Percentiles rank a stretch among this genome's conserved stretches.
Evolutionary conservation across 2,113 vertebrate species (phyloP).

Genomic region (Meriones unguiculatus): DNA sequence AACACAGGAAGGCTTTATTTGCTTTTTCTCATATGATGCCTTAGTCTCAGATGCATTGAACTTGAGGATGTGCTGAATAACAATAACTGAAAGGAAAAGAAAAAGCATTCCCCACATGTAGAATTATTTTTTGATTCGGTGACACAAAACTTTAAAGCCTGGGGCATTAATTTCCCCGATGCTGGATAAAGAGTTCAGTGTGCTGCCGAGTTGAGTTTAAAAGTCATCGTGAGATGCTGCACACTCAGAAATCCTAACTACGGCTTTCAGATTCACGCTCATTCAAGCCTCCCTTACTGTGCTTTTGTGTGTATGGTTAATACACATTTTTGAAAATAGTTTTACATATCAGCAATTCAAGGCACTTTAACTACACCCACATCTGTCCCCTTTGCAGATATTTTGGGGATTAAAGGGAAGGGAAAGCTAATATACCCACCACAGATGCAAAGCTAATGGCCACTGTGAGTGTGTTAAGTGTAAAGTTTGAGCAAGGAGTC

Average conservation of each 20-base stretch:
- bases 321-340: slow-evolving; percentile 61
- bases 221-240: slow-evolving; percentile 2
- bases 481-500: not conserved
- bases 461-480: not conserved
- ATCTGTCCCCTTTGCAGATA: slow-evolving; percentile 67
- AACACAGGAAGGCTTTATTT: not conserved
- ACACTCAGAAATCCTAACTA: slow-evolving; percentile 8
- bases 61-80: slow-evolving; percentile 51
- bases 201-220: not conserved
- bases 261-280: not conserved
- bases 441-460: slow-evolving; percentile 41
- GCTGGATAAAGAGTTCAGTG: slow-evolving; percentile 37
- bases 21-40: slow-evolving; percentile 60
- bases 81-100: slow-evolving; percentile 28
- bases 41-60: slow-evolving; percentile 18
- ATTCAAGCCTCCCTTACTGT: slow-evolving; percentile 63
- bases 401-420: slow-evolving; percentile 33
- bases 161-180: slow-evolving; percentile 51
- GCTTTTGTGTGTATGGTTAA: not conserved
- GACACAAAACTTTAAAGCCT: slow-evolving; percentile 26
- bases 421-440: slow-evolving; percentile 5
- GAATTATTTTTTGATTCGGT: slow-evolving; percentile 62
- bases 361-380: slow-evolving; percentile 54
- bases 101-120: slow-evolving; percentile 36
- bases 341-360: slow-evolving; percentile 43